Base-by-base conservation (phyloP, 2,888 invertebrate species). In the Dicycla oo region DNA sequence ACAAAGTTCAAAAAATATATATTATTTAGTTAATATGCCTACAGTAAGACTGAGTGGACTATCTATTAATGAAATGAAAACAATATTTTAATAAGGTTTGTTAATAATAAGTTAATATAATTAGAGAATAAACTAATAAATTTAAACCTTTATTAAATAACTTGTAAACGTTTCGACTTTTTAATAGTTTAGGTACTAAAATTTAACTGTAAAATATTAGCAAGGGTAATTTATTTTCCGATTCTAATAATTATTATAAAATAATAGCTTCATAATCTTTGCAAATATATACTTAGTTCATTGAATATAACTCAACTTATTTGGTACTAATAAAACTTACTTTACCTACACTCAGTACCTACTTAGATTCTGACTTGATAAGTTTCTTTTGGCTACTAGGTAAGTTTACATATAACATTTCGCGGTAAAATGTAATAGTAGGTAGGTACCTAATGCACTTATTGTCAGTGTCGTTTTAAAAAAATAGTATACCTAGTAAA, bases 361-460 rank as follows among this genome's bases (percentile, higher is more conserved):
- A n/a, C 3, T 11, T 47, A 13, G 34, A 49, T 18, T 68, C 30
- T 26, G 30, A 34, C 15, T 40, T 20, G 1, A 49, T 18, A 23
- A 38, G 3, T 56, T 45, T 18, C 4, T 43, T 47, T 47, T 38
- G 13, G 5, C 11, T n/a, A 18, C 15, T 62, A 60, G 3, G 7
- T 23, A 15, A 26, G 11, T n/a, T n/a, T n/a, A n/a, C n/a, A n/a
- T 20, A 30, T 20, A 34, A 34, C 5, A 20, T 65, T 65, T 49
- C 53, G 64, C 58, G 80, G 64, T 20, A 43, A 79, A 64, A 54
- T 49, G 5, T 38, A 51, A 63, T 38, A 8, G 5, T n/a, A n/a
- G n/a, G n/a, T n/a, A n/a, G n/a, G n/a, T 30, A 30, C 8, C 5
- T 15, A 63, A n/a, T 18, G n/a, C 51, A 30, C n/a, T 51, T 38